Evolutionary conservation across 2,113 vertebrate genomes (phyloP).

Genomic region (Oncorhynchus nerka): DNA sequence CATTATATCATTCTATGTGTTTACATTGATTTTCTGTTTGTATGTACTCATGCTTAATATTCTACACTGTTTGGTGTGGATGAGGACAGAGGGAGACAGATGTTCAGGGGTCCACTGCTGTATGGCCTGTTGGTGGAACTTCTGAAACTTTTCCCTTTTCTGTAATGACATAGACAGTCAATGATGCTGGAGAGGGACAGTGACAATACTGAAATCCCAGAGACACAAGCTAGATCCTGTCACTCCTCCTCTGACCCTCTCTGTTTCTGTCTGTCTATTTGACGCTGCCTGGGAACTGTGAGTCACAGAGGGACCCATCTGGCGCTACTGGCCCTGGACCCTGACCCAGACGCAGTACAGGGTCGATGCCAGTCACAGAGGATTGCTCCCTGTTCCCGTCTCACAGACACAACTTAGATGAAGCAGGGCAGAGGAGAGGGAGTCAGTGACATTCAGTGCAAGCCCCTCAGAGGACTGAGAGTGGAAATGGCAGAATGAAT

Average conservation of each 20-base stretch:
- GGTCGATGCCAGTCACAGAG: neutral
- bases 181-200: neutral
- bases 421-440: constrained; percentile 17
- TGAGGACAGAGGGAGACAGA: neutral
- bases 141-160: neutral
- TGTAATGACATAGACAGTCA: neutral
- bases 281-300: constrained; percentile 24
- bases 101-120: neutral
- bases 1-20: neutral
- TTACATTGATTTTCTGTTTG: neutral
- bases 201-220: neutral
- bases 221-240: constrained; percentile 2
- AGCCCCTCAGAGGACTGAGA: constrained; percentile 40
- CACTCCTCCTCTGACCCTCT: constrained; percentile 4
- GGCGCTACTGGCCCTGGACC: constrained; percentile 50
- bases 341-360: constrained; percentile 47
- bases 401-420: constrained; percentile 41
- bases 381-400: constrained; percentile 60
- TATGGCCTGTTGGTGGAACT: neutral
- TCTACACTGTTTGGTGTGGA: neutral
- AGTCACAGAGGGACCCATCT: constrained; percentile 61
- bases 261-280: constrained; percentile 16
- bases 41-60: neutral
- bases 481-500: constrained; percentile 8
- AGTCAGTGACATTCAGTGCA: constrained; percentile 27